Percentiles rank a stretch among this genome's conserved stretches.
phyloP scores from a whole-genome alignment of 2,113 vertebrate genomes.

The Miniopterus natalensis region DNA sequence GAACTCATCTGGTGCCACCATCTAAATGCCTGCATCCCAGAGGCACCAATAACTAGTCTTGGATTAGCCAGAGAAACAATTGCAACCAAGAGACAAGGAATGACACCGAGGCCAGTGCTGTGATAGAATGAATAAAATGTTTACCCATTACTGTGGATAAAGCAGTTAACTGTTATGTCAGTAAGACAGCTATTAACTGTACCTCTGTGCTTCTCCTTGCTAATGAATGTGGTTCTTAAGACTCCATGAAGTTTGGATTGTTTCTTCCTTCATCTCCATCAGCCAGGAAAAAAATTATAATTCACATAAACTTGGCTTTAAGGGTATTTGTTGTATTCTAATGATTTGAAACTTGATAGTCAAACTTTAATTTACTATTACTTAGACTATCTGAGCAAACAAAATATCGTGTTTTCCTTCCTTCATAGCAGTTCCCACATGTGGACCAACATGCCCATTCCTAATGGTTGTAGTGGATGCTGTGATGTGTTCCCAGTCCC shows the following conservation, averaged over 20 bases:
- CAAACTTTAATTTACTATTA: background rate
- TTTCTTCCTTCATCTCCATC: background rate
- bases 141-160: background rate
- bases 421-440: background rate
- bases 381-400: background rate
- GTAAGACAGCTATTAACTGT: no score
- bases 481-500: background rate
- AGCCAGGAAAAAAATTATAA: background rate
- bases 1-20: background rate
- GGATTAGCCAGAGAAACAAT: background rate
- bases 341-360: background rate
- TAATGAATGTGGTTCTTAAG: background rate
- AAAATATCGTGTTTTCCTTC: background rate
- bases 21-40: background rate
- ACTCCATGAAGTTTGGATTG: background rate
- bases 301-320: background rate
- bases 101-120: background rate
- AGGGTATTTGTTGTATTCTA: background rate
- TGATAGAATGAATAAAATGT: background rate
- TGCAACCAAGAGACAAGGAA: background rate
- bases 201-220: background rate
- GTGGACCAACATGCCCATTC: background rate
- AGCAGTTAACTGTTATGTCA: background rate
- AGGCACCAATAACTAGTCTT: background rate
- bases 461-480: background rate